Percentiles rank a stretch among this genome's conserved stretches.
Conservation (phyloP, 2,888 invertebrate genomes). For the Zygaena filipendulae region DNA sequence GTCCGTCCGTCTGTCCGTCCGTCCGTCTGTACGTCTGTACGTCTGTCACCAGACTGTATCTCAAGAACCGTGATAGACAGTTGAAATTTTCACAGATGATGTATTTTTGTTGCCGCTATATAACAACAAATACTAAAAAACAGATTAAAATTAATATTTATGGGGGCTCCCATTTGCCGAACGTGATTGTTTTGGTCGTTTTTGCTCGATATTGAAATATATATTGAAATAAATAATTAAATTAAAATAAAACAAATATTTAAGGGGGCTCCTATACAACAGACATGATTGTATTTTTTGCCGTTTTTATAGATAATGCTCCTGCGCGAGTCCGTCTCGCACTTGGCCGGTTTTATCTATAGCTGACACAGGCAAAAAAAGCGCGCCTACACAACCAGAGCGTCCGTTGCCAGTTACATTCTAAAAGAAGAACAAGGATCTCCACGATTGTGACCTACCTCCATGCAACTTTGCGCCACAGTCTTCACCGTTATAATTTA, state of each 20-base stretch:
- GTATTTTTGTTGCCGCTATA: conserved; percentile 6
- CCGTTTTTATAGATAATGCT: background rate
- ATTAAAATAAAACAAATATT: background rate
- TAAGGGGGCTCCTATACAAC: background rate
- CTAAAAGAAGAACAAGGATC: too few species aligned
- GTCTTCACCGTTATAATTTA: too few species aligned
- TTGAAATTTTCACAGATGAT: conserved; percentile 6
- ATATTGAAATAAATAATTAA: background rate
- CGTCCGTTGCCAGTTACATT: too few species aligned
- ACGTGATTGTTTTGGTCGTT: background rate
- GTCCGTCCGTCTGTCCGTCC: too few species aligned
- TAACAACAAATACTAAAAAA: conserved; percentile 9
- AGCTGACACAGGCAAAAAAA: too few species aligned
- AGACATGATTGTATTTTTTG: background rate
- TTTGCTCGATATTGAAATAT: background rate
- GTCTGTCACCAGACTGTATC: conserved; percentile 2
- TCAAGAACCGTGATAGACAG: conserved; percentile 3
- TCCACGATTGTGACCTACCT: too few species aligned
- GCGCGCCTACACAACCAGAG: too few species aligned
- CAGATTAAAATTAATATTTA: conserved; percentile 1
- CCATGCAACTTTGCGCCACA: too few species aligned
- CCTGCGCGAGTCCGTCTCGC: background rate
- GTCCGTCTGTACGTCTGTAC: too few species aligned
- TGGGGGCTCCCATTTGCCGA: background rate
- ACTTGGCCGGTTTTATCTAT: background rate